A percentile compares a stretch with the other conserved stretches of the same genome.
phyloP scores from a whole-genome alignment of 1,140 invertebrate genomes.

The Drosophila pectinifera region DNA sequence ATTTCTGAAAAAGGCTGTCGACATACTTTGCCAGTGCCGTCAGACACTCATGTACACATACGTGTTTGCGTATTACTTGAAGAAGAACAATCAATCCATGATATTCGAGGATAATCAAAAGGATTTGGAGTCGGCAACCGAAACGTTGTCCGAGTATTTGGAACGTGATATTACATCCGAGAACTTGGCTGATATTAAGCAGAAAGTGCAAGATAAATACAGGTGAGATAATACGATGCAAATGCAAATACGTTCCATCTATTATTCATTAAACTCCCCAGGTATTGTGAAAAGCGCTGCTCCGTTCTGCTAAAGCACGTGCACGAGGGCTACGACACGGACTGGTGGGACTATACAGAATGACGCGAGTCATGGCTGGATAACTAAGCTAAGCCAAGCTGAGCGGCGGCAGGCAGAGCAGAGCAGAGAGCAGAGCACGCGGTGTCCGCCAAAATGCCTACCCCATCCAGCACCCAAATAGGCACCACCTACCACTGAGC shows the following conservation, averaged over 20 bases:
- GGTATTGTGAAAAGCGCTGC: constrained; percentile 98
- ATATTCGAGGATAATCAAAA: constrained; percentile 99
- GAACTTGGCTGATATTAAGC: constrained; percentile 98
- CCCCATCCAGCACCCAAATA: constrained; percentile 2
- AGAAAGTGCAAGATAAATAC: constrained; percentile 99
- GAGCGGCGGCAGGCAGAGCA: constrained; percentile 25
- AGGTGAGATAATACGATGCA: constrained; percentile 88
- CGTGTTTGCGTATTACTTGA: constrained; percentile 99
- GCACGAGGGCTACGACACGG: constrained; percentile 99
- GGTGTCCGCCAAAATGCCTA: constrained; percentile 5
- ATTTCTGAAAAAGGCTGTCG: constrained; percentile 98
- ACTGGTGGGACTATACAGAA: constrained; percentile 98
- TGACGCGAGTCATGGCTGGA: constrained; percentile 86
- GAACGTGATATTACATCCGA: constrained; percentile 99
- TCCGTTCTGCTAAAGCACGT: constrained; percentile 98
- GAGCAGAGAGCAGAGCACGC: constrained; percentile 10
- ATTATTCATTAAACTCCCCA: constrained; percentile 81
- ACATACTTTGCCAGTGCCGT: constrained; percentile 98
- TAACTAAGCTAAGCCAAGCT: constrained; percentile 66
- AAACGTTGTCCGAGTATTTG: constrained; percentile 98
- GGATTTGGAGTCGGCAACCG: constrained; percentile 98
- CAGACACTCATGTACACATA: constrained; percentile 99
- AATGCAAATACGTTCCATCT: not conserved
- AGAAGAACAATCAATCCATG: constrained; percentile 99
- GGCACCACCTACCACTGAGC: not conserved